Conservation (phyloP, 2,113 vertebrate genomes). For the Stictonetta naevosa region DNA sequence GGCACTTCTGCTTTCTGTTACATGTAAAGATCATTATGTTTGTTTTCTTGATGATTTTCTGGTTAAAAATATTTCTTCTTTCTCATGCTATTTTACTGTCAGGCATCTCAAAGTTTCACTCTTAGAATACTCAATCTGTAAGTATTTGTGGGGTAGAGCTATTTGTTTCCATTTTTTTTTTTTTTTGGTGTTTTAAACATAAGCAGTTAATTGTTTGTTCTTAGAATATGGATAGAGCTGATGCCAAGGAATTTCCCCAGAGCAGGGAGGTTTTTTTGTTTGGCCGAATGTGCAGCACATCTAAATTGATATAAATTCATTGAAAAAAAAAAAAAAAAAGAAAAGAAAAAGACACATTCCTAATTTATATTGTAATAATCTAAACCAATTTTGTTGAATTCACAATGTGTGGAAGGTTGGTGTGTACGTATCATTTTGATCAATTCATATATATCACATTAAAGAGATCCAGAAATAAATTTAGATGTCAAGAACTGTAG, state of each 20-base stretch:
- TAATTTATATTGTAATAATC: neutral
- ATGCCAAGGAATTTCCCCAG: conserved; percentile 10
- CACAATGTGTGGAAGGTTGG: neutral
- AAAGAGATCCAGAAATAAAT: neutral
- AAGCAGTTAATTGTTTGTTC: neutral
- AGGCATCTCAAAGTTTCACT: neutral
- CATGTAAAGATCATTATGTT: neutral
- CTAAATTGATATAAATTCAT: neutral
- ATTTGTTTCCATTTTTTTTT: conserved; percentile 2
- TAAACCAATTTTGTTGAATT: neutral
- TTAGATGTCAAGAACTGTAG: neutral
- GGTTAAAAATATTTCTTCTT: neutral
- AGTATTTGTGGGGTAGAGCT: neutral
- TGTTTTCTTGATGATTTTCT: neutral
- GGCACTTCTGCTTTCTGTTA: conserved; percentile 17
- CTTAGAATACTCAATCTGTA: neutral
- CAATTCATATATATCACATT: neutral
- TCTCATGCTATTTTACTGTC: neutral
- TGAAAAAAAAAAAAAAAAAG: neutral
- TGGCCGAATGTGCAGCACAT: neutral
- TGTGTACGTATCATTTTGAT: neutral
- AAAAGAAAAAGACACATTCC: neutral
- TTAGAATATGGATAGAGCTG: conserved; percentile 6
- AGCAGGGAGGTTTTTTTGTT: neutral
- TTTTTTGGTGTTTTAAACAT: neutral